These are phyloP conservation scores for Ashinkailepas kermadecensis DNA, from an alignment of 2,888 invertebrate genomes.

Conservation along the genomic window DNA sequence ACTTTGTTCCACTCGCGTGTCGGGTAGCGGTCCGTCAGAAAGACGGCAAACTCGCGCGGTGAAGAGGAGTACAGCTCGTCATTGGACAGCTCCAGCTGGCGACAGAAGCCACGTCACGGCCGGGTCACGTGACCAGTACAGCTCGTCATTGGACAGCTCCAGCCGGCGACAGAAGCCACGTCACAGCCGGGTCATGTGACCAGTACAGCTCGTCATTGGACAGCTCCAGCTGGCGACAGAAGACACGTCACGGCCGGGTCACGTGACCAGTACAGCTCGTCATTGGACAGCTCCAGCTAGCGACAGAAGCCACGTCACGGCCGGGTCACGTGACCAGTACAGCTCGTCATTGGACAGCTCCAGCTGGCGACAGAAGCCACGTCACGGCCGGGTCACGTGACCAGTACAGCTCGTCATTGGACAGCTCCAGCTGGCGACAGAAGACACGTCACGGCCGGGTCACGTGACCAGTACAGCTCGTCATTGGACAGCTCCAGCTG, in stretches of 20 bases:
- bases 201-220: slow-evolving; percentile 96
- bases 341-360: slow-evolving; percentile 96
- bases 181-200: too few species aligned
- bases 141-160: slow-evolving; percentile 92
- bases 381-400: too few species aligned
- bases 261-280: slow-evolving; percentile 72
- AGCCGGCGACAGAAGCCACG: slow-evolving; percentile 46
- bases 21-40: slow-evolving; percentile 80
- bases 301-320: slow-evolving; percentile 19
- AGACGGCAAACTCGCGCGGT: slow-evolving; percentile 82
- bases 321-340: slow-evolving; percentile 52
- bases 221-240: slow-evolving; percentile 59
- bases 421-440: slow-evolving; percentile 64
- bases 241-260: too few species aligned
- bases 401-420: too few species aligned
- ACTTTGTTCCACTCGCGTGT: slow-evolving; percentile 84
- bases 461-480: too few species aligned
- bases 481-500: too few species aligned
- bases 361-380: slow-evolving; percentile 46
- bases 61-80: slow-evolving; percentile 96
- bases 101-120: neutral
- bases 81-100: slow-evolving; percentile 81
- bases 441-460: too few species aligned
- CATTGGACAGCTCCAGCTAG: slow-evolving; percentile 85
- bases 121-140: slow-evolving; percentile 56